Evolutionary conservation across 2,888 invertebrate genomes (phyloP), one percentile per base, ranked within the genome.

Genomic region (Hydroisotoma schaefferi): DNA sequence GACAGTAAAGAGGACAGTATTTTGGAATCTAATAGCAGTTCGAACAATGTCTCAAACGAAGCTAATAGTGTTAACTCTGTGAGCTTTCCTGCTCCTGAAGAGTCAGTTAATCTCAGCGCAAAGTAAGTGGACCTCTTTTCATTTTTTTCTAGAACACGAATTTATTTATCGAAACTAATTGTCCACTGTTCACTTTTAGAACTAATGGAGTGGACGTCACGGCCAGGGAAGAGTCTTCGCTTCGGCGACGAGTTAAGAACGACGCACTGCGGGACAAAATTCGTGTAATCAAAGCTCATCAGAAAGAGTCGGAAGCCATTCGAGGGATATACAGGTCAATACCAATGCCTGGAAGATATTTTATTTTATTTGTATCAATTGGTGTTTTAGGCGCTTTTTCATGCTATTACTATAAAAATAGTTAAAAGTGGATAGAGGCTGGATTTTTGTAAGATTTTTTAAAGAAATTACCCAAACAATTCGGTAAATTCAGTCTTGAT

Each of bases 241-340:
- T 69, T 15, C 63, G 72, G 43, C 59, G 67, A 25, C 63, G 72
- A 56, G 49, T 47, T 38, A 72, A 71, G 61, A 68, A 61, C 37
- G 71, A 70, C 58, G 67, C 67, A 37, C 57, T 67, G 8, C 57
- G 67, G 49, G 70, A 70, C 18, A 73, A 73, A 58, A 67, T 73
- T 44, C 66, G 64, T 33, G 72, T 71, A 52, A 73, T 73, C 51
- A 71, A 71, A 59, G 66, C 70, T 59, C 61, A 66, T 59, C 72
- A 73, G 57, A 71, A 71, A 65, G 71, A 71, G 55, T 62, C 71
- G 55, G 72, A 72, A 67, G 59, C 64, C 33, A 60, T 68, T 43
- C 67, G 70, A 56, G 61, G 61, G 65, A 56, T 73, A 52, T 71
- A 71, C 70, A 71, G 72, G 70, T 73, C 71, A 65, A 25, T 70